Evolutionary conservation across 2,888 invertebrate genomes (phyloP), one percentile per base, ranked within the genome.

Genomic region (Meteorus cinctellus): DNA sequence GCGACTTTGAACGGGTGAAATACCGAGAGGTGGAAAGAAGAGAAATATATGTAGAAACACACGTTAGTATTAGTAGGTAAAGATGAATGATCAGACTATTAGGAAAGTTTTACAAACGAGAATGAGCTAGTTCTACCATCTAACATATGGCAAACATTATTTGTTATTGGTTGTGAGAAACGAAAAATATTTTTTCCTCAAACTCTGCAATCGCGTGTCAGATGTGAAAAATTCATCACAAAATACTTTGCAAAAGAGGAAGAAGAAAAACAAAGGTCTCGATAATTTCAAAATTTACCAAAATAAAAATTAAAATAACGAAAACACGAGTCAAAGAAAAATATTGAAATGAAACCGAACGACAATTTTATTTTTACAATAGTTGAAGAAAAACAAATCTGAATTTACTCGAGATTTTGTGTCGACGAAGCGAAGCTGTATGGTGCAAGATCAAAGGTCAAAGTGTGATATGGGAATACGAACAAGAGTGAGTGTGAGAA

Each of bases 361-460:
- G 19, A 72, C 48, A 62, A 41, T 62, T 71, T 27, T 48, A 45
- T 45, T 62, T 29, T 27, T 24, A 29, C 4, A n/a, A 48, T 10
- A 16, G 34, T 34, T 19, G 41, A 31, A 34, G 16, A 10, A 51
- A 62, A 63, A 45, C 12, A 51, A 65, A 34, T 19, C 27, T n/a
- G 16, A 60, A 72, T 65, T 55, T 51, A 72, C 19, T 41, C 12
- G 45, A n/a, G 41, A 66, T 41, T 27, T 67, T 45, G 36, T 41
- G 24, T 60, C n/a, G 31, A 10, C 36, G 31, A 34, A 3, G 27
- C 5, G 34, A 71, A 72, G 76, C 73, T 29, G 71, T 72, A 75
- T 45, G 73, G 74, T 74, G 76, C n/a, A 79, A 81, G 80, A 80
- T 80, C 80, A 80, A 81, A 81, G 81, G 80, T 81, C 79, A 78